A percentile compares a stretch with the other conserved stretches of the same genome.
Evolutionary conservation across 2,797 vertebrate genomes (phyloP).

Genomic region (Lagorchestes hirsutus): DNA sequence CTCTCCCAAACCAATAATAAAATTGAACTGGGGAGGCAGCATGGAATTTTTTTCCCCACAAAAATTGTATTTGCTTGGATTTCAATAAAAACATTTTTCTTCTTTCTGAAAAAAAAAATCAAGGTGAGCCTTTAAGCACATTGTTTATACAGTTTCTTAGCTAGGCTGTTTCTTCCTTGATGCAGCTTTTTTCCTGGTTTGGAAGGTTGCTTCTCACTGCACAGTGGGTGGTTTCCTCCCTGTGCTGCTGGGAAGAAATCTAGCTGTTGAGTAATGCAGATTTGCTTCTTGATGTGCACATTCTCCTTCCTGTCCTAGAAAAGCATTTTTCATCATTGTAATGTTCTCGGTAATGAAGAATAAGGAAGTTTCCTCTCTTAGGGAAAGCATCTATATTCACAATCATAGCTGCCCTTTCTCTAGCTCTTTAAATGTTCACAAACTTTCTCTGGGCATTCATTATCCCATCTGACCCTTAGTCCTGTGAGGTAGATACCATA

Average conservation of each 20-base stretch:
- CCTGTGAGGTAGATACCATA: neutral
- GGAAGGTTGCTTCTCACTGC: neutral
- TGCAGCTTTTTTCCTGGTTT: neutral
- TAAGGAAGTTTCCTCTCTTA: neutral
- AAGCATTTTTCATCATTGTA: neutral
- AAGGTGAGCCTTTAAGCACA: slow-evolving; percentile 1
- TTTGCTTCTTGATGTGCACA: neutral
- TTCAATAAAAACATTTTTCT: slow-evolving; percentile 13
- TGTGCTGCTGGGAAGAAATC: neutral
- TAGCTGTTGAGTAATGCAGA: neutral
- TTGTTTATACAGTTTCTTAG: neutral
- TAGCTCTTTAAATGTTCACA: neutral
- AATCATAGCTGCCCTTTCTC: neutral
- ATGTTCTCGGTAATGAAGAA: neutral
- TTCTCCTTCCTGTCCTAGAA: neutral
- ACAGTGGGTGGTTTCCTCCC: neutral
- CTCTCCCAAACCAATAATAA: slow-evolving; percentile 46
- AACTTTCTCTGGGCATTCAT: neutral
- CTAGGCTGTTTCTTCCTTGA: neutral
- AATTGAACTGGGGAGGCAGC: neutral
- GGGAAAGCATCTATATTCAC: neutral
- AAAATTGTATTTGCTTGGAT: neutral
- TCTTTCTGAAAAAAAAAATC: slow-evolving; percentile 45
- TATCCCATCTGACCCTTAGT: neutral
- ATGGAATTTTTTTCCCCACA: neutral